Conservation (phyloP, 1,140 invertebrate species). For the Temnothorax longispinosus region DNA sequence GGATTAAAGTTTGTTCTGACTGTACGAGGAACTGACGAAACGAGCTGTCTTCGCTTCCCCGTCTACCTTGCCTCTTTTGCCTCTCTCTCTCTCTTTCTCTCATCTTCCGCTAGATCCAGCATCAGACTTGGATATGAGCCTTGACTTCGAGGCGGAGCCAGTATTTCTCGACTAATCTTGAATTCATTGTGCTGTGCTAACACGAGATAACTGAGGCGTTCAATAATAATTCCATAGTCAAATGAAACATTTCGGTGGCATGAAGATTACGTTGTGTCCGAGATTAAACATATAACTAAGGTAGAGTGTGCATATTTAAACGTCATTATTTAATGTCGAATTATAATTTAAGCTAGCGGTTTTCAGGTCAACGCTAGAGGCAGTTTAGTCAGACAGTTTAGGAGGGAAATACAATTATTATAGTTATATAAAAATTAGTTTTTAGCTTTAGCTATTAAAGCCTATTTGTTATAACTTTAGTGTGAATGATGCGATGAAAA, state of each 20-base stretch:
- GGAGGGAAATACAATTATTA: not conserved
- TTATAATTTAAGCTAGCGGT: conserved; percentile 46
- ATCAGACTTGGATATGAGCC: conserved; percentile 65
- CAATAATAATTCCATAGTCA: conserved; percentile 69
- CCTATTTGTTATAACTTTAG: not conserved
- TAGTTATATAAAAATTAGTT: not conserved
- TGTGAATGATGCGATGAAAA: not conserved
- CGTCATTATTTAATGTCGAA: conserved; percentile 45
- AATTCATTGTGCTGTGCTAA: conserved; percentile 65
- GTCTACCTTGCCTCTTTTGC: not conserved
- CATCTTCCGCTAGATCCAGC: conserved; percentile 50
- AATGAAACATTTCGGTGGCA: conserved; percentile 64
- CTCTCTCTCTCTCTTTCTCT: conserved; percentile 38
- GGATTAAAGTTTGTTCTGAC: conserved; percentile 68
- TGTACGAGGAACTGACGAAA: conserved; percentile 54
- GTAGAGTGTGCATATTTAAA: conserved; percentile 35
- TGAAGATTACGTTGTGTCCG: conserved; percentile 28
- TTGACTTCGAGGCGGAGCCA: conserved; percentile 44
- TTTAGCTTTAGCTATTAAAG: not conserved
- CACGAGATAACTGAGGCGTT: conserved; percentile 59
- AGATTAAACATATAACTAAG: conserved; percentile 60
- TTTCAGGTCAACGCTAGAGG: not conserved
- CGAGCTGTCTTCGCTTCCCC: conserved; percentile 48
- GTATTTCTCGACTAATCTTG: conserved; percentile 54
- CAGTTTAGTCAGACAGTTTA: not conserved